These are phyloP conservation scores for Toxotes lorentzi DNA, from an alignment of 2,797 vertebrate genomes.

Conservation along the genomic window DNA sequence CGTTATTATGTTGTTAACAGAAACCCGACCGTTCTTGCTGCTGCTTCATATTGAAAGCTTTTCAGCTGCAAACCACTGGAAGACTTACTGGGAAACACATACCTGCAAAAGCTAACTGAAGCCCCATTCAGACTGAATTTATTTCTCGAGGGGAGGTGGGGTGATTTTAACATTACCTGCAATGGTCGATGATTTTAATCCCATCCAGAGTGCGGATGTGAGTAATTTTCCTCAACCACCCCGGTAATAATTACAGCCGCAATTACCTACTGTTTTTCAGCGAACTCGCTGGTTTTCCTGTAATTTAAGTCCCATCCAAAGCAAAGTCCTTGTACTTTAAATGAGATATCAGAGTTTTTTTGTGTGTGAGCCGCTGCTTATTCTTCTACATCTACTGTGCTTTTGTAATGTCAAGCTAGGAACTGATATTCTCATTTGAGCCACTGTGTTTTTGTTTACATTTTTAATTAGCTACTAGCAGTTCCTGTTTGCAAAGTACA, in stretches of 20 bases:
- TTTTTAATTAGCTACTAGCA: no score
- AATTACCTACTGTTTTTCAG: no score
- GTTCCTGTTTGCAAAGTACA: no score
- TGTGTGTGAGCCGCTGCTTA: not conserved
- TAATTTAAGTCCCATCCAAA: not conserved
- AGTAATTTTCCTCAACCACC: not conserved
- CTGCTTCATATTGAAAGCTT: constrained; percentile 24
- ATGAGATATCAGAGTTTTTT: not conserved
- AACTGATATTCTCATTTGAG: no score
- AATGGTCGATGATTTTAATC: not conserved
- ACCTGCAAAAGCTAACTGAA: not conserved
- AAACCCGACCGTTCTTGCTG: constrained; percentile 16
- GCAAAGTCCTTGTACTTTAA: not conserved
- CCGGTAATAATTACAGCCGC: no score
- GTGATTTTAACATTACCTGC: not conserved
- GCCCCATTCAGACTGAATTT: not conserved
- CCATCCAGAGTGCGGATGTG: not conserved
- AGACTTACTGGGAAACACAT: constrained; percentile 4
- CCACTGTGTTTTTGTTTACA: no score
- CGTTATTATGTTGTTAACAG: not conserved
- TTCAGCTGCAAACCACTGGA: constrained; percentile 4
- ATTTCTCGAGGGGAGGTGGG: not conserved
- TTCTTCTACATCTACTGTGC: not conserved
- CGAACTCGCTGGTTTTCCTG: no score
- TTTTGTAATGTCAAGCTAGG: no score